A percentile compares a stretch with the other conserved stretches of the same genome.
phyloP scores from a whole-genome alignment of 2,113 vertebrate genomes.

The Meles meles region DNA sequence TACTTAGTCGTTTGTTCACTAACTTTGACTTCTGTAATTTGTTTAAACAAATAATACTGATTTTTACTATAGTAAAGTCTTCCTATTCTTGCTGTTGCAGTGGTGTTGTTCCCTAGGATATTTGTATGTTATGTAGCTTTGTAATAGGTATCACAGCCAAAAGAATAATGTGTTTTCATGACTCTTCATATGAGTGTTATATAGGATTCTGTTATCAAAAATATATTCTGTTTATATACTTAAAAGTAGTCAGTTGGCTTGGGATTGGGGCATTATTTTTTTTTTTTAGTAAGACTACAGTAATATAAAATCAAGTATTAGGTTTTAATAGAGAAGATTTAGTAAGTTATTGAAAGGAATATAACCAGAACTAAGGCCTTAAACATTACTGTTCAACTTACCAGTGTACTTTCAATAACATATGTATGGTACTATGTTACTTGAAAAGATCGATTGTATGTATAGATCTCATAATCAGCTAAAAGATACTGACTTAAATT shows the following conservation, averaged over 20 bases:
- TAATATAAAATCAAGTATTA: slow-evolving; percentile 2
- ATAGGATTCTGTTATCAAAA: not conserved
- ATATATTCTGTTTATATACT: not conserved
- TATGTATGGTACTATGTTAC: not conserved
- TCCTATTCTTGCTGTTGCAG: not conserved
- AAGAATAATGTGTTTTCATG: not conserved
- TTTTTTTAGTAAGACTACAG: not conserved
- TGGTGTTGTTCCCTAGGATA: not conserved
- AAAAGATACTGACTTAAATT: slow-evolving; percentile 36
- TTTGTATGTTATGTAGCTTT: not conserved
- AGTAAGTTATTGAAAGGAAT: not conserved
- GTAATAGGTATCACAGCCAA: not conserved
- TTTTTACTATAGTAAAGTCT: not conserved
- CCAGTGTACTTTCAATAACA: not conserved
- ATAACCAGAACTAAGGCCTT: not conserved
- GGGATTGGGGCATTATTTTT: not conserved
- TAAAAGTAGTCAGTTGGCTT: not conserved
- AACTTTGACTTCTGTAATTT: slow-evolving; percentile 18
- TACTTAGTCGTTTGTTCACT: not conserved
- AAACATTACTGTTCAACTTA: not conserved
- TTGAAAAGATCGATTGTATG: not conserved
- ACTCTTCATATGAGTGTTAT: not conserved
- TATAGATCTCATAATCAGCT: slow-evolving; percentile 3
- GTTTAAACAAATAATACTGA: not conserved
- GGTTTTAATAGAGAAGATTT: slow-evolving; percentile 11